phyloP scores from a whole-genome alignment of 2,888 invertebrate species.

The Pachymerium ferrugineum region DNA sequence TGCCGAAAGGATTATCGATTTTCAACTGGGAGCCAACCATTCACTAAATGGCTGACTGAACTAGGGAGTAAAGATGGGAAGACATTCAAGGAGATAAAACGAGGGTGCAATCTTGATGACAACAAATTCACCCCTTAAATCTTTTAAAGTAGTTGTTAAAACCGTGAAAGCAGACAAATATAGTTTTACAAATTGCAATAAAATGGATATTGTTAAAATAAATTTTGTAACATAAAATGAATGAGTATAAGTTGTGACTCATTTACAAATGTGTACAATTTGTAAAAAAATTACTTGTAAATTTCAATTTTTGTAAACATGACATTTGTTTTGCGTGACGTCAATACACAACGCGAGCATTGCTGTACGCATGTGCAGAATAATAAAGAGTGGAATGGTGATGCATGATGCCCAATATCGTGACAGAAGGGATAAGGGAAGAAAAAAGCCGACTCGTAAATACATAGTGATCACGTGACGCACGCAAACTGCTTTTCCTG shows the following conservation, averaged over 20 bases:
- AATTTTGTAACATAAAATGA: too few species aligned
- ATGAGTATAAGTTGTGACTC: too few species aligned
- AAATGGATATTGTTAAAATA: too few species aligned
- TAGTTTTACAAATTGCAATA: neutral
- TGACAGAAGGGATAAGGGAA: neutral
- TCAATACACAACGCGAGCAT: neutral
- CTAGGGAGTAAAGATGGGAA: neutral
- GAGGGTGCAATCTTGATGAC: neutral
- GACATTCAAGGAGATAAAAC: too few species aligned
- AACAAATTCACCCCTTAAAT: neutral
- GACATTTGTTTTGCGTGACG: too few species aligned
- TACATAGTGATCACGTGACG: neutral
- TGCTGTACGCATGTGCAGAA: neutral
- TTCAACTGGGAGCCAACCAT: neutral
- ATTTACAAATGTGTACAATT: too few species aligned
- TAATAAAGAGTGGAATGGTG: neutral
- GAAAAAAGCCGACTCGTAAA: neutral
- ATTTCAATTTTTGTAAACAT: too few species aligned
- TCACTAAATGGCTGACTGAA: slow-evolving; percentile 1
- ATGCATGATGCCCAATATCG: neutral
- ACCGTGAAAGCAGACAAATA: neutral
- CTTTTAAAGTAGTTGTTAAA: neutral
- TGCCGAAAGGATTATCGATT: slow-evolving; percentile 9
- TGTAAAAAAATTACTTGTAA: too few species aligned
- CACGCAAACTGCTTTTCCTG: neutral